Conservation (phyloP, 2,113 vertebrate genomes). For the Tragulus kanchil region DNA sequence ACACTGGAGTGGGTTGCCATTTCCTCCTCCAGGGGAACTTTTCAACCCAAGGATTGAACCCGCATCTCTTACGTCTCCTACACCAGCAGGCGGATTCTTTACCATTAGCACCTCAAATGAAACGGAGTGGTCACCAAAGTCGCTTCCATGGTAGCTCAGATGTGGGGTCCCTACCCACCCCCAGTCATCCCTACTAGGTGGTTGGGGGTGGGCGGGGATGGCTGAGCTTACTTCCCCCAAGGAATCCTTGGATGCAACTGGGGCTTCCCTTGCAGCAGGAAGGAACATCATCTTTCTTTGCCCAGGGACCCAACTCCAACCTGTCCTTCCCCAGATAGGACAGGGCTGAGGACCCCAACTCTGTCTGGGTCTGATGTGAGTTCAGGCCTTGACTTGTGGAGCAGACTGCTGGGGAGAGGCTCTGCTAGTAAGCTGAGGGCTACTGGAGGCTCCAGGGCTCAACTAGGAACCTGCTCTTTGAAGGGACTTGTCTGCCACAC, state of each 20-base stretch:
- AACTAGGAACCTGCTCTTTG: background rate
- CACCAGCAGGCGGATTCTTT: no score
- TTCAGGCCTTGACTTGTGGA: background rate
- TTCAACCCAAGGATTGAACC: no score
- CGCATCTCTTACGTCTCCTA: no score
- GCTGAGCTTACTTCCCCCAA: background rate
- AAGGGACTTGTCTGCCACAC: background rate
- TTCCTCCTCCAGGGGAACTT: no score
- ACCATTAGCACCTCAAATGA: background rate
- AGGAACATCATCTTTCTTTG: conserved; percentile 1
- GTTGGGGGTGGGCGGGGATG: background rate
- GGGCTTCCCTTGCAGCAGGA: background rate
- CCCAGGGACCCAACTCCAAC: background rate
- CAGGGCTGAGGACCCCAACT: background rate
- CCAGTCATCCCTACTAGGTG: background rate
- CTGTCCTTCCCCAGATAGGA: background rate
- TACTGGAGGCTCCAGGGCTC: background rate
- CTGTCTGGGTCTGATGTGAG: background rate
- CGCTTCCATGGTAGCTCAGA: background rate
- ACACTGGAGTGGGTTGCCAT: no score
- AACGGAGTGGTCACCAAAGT: background rate
- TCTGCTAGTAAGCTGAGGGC: background rate
- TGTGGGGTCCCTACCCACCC: background rate
- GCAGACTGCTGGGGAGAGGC: background rate
- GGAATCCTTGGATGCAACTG: background rate